Base-by-base conservation (phyloP, 2,113 vertebrate genomes). In the Panthera tigris region DNA sequence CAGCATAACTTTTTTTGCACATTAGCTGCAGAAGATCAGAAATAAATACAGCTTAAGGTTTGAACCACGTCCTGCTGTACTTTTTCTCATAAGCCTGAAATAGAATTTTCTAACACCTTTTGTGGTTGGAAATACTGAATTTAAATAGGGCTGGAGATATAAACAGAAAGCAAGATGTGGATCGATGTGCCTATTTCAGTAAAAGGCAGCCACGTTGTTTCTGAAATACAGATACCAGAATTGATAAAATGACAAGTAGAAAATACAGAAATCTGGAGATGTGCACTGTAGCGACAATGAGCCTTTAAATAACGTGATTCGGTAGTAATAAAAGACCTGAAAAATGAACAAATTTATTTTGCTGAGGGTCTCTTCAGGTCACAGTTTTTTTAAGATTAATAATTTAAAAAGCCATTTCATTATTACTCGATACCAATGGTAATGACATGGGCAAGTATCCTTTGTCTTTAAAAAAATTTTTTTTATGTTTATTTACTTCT, bases 21-120 rank as follows among this genome's bases (percentile, higher is more conserved):
- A 88, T 82, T 71, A 89, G 92, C 63, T 83, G 7, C 25, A 68
- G 87, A 89, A 45, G 76, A 95, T n/a, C 88, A 97, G 93, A 85
- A 95, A 95, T 63, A 95, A 97, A 92, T n/a, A 57, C 80, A 91
- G 84, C 50, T 96, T 82, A 85, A 93, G 90, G 85, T 85, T 21
- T 85, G 94, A 97, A 90, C 73, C 52, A 73, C 84, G 41, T 84
- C 55, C 89, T 84, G 85, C 73, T 45, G 45, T 71, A 95, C 90
- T 90, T 93, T 95, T 96, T 94, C 91, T 81, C 80, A 19, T 39
- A 74, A 91, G 80, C 83, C 94, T 45, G 61, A 96, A 98, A 97
- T 97, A 97, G 97, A 91, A 91, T 76, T 97, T 97, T 96, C 96
- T 94, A 92, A 96, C 97, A 97, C 94, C 97, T 97, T 97, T 94